Base-by-base conservation (phyloP, 2,113 vertebrate species). In the Rhipidura dahli region DNA sequence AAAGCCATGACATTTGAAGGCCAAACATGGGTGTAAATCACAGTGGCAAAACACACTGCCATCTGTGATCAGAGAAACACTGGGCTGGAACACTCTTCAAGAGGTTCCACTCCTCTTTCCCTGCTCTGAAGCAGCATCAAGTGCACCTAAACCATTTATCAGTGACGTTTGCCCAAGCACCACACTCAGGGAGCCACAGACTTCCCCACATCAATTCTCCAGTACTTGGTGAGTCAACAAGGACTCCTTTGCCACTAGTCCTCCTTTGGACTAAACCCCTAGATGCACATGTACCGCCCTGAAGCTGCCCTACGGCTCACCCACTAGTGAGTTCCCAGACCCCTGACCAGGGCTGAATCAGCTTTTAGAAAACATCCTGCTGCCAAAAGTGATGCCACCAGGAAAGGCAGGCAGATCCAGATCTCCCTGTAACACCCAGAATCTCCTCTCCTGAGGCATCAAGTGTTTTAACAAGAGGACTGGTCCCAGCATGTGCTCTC, bases 251-350 rank as follows among this genome's bases (percentile, higher is more conserved):
- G n/a, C 31, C 4, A 6, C 50, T 76, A 31, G 4, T 33, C 68
- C 47, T n/a, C 37, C 30, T 66, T 53, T n/a, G 68, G 37, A 86
- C 73, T 27, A 77, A 95, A 31, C 6, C 11, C 47, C 7, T 20
- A 42, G n/a, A 0, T 53, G 59, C 3, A 4, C 2, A 35, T 0
- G 7, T 11, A 66, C 31, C 51, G 66, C 30, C 26, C 28, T 2
- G 0, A 82, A 73, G 53, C 31, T 76, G 51, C 6, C 47, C 35
- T 39, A 18, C 1, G 12, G 33, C 33, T 91, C 61, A 87, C 23
- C 15, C 47, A 78, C 6, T 33, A 40, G 15, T 13, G 44, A 75
- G 65, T 39, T 61, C 69, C 45, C 64, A 80, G 33, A 37, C 6
- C 20, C 45, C 17, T 49, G 44, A 39, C 19, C 9, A 39, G 64